These are phyloP conservation scores for Branchinecta sandiegonensis DNA, from an alignment of 2,888 invertebrate species.

Conservation along the genomic window DNA sequence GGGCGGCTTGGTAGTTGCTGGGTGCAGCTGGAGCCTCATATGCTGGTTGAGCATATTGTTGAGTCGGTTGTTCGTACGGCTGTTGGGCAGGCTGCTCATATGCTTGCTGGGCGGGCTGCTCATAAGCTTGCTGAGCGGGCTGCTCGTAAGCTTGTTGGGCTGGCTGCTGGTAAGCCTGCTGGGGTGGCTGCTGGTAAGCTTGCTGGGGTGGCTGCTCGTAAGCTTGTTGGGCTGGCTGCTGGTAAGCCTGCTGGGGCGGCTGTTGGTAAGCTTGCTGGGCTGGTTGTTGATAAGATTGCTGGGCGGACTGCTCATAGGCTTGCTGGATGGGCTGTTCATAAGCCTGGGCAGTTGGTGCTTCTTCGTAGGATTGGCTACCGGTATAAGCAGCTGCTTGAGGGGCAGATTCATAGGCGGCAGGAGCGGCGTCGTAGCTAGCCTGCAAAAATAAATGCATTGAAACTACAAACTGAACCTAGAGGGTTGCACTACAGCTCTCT, in stretches of 20 bases:
- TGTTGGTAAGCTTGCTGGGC: not conserved
- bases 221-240: constrained; percentile 1
- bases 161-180: constrained; percentile 18
- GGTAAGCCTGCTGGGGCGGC: constrained; percentile 7
- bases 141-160: constrained; percentile 11
- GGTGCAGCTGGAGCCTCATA: constrained; percentile 17
- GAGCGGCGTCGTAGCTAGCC: constrained; percentile 25
- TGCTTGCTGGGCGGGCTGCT: constrained; percentile 12
- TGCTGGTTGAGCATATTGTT: not conserved
- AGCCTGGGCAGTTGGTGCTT: constrained; percentile 18
- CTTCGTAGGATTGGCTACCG: constrained; percentile 21
- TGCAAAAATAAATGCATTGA: constrained; percentile 15
- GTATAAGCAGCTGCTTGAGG: constrained; percentile 23
- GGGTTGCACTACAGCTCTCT: no score
- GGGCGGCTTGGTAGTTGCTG: constrained; percentile 15
- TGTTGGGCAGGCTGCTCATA: constrained; percentile 8
- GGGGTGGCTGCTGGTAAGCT: not conserved
- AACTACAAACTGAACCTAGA: no score
- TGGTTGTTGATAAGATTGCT: not conserved
- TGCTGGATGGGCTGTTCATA: constrained; percentile 22
- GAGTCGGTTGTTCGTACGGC: not conserved
- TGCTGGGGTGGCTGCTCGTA: not conserved
- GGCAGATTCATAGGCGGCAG: constrained; percentile 24
- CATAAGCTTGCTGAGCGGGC: constrained; percentile 7
- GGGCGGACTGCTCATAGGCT: constrained; percentile 3